These are phyloP conservation scores for Penaeus indicus DNA, from an alignment of 1,140 invertebrate species.

Conservation along the genomic window DNA sequence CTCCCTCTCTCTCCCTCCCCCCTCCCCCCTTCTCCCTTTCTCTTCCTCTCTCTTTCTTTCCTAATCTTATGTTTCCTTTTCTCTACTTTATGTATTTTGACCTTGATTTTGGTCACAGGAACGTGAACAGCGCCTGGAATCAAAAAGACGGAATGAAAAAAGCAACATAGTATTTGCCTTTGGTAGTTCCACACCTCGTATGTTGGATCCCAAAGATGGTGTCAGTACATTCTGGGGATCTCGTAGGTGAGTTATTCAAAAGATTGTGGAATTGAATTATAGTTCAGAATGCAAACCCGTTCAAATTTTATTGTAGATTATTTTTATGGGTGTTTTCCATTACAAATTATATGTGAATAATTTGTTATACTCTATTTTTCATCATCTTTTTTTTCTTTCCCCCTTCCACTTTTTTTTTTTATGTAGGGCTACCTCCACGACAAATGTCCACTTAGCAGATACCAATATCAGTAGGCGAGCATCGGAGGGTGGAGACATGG, in stretches of 20 bases:
- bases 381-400: neutral
- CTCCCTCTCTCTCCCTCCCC: no score
- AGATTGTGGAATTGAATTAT: no score
- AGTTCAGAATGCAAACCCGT: neutral
- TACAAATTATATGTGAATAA: neutral
- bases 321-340: neutral
- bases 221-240: constrained; percentile 65
- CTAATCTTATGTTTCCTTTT: neutral
- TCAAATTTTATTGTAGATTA: neutral
- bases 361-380: neutral
- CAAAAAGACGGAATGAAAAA: constrained; percentile 79
- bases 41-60: neutral
- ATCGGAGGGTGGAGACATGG: constrained; percentile 79
- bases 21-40: neutral
- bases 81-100: neutral
- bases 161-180: constrained; percentile 85
- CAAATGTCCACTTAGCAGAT: constrained; percentile 79
- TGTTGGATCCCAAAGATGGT: constrained; percentile 84
- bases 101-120: constrained; percentile 72
- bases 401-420: neutral
- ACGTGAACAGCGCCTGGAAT: constrained; percentile 84
- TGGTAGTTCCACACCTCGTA: constrained; percentile 88
- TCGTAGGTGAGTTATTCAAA: constrained; percentile 53
- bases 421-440: constrained; percentile 85
- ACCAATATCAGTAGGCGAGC: constrained; percentile 82